These are phyloP conservation scores for Danaus plexippus DNA, from an alignment of 1,140 invertebrate species.

Conservation along the genomic window DNA sequence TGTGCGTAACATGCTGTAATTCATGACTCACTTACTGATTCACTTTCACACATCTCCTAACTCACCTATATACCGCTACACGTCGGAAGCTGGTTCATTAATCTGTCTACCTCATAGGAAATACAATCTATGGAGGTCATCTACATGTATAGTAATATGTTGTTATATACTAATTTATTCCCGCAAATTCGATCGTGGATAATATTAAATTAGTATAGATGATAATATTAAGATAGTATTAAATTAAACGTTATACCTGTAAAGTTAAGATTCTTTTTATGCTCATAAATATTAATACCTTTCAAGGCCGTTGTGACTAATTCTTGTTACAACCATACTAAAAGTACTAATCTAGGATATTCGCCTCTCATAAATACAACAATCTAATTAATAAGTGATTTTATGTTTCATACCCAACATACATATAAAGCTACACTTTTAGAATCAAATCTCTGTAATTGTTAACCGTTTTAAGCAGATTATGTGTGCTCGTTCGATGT, in stretches of 20 bases:
- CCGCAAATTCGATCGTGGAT: too few species aligned
- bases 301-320: conserved; percentile 31
- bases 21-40: conserved; percentile 29
- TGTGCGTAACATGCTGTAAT: conserved; percentile 41
- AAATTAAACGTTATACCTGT: too few species aligned
- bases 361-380: too few species aligned
- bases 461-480: conserved; percentile 36
- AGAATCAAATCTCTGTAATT: conserved; percentile 55
- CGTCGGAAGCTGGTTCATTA: conserved; percentile 1
- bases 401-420: too few species aligned
- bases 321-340: too few species aligned
- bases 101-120: conserved; percentile 9
- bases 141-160: conserved; percentile 8
- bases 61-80: too few species aligned
- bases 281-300: conserved; percentile 3
- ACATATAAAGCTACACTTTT: conserved; percentile 12
- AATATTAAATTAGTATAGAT: too few species aligned
- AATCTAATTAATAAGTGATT: too few species aligned
- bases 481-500: conserved; percentile 33
- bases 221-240: too few species aligned
- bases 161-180: neutral
- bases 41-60: conserved; percentile 28
- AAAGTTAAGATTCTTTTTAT: too few species aligned
- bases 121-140: neutral
- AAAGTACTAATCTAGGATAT: too few species aligned